phyloP scores from a whole-genome alignment of 1,140 invertebrate genomes.

The Drosophila kanapiae region DNA sequence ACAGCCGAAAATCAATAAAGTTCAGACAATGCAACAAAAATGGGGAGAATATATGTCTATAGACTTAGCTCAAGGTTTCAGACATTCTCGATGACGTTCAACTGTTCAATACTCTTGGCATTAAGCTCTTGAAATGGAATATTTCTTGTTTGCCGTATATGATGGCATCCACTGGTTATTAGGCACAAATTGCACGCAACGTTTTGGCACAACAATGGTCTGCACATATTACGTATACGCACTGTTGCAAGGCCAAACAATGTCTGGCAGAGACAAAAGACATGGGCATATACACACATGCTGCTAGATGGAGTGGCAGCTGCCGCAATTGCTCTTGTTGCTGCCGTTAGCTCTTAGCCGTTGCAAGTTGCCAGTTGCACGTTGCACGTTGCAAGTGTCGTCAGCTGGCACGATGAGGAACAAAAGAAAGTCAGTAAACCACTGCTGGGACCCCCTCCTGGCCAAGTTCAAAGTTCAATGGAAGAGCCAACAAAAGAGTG shows the following conservation, averaged over 20 bases:
- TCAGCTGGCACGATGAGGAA: constrained; percentile 34
- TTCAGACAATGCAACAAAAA: constrained; percentile 2
- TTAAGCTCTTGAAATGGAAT: not conserved
- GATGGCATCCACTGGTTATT: constrained; percentile 25
- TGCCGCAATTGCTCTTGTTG: constrained; percentile 43
- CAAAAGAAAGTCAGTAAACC: constrained; percentile 67
- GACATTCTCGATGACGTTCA: constrained; percentile 1
- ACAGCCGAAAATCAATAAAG: constrained; percentile 10
- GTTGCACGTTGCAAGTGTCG: constrained; percentile 43
- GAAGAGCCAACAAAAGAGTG: constrained; percentile 38
- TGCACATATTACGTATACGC: constrained; percentile 70
- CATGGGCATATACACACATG: constrained; percentile 18
- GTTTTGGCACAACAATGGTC: constrained; percentile 24
- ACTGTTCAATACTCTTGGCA: not conserved
- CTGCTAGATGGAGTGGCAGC: constrained; percentile 40
- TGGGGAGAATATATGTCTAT: not conserved
- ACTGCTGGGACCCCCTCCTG: constrained; percentile 18
- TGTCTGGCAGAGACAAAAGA: constrained; percentile 31
- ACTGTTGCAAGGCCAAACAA: constrained; percentile 49
- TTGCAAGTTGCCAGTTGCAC: constrained; percentile 17
- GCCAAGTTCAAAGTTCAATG: constrained; percentile 80
- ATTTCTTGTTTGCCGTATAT: constrained; percentile 4
- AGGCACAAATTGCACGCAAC: constrained; percentile 39
- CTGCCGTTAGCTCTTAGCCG: constrained; percentile 5
- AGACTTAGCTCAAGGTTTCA: not conserved